Evolutionary conservation across 2,888 invertebrate genomes (phyloP).

Genomic region (Nipponacmea schrenckii): DNA sequence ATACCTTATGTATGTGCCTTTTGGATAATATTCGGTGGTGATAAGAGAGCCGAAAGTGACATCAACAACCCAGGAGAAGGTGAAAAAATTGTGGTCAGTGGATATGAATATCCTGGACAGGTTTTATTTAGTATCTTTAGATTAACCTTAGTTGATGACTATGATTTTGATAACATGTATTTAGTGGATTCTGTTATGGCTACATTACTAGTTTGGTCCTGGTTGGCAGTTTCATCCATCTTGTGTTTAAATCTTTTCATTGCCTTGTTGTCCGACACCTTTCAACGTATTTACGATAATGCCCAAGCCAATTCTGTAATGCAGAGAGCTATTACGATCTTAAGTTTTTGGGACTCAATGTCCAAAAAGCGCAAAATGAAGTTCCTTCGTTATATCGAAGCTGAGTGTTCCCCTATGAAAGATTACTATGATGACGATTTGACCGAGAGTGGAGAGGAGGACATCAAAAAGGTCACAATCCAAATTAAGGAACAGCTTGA

Average conservation of each 20-base stretch:
- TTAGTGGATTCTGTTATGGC: constrained; percentile 60
- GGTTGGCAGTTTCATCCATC: constrained; percentile 64
- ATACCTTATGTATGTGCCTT: constrained; percentile 66
- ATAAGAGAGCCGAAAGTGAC: constrained; percentile 43
- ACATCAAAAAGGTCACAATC: constrained; percentile 64
- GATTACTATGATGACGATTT: constrained; percentile 65
- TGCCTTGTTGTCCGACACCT: constrained; percentile 66
- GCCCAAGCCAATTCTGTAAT: constrained; percentile 66
- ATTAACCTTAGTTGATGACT: constrained; percentile 67
- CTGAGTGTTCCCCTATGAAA: constrained; percentile 49
- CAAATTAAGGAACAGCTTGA: constrained; percentile 63
- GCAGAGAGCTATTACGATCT: constrained; percentile 64
- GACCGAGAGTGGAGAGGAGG: constrained; percentile 53
- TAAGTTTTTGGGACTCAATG: constrained; percentile 62
- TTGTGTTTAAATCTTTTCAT: constrained; percentile 66
- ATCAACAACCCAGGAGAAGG: constrained; percentile 24
- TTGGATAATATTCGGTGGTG: constrained; percentile 65
- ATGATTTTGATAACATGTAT: constrained; percentile 58
- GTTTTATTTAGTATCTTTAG: constrained; percentile 60
- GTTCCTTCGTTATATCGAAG: constrained; percentile 50
- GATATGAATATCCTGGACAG: constrained; percentile 42
- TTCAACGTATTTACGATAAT: constrained; percentile 67
- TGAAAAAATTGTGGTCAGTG: constrained; percentile 35
- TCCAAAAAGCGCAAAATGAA: constrained; percentile 38
- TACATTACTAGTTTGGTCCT: constrained; percentile 58